Conservation (phyloP, 2,888 invertebrate genomes). For the Leptarthrus brevirostris region DNA sequence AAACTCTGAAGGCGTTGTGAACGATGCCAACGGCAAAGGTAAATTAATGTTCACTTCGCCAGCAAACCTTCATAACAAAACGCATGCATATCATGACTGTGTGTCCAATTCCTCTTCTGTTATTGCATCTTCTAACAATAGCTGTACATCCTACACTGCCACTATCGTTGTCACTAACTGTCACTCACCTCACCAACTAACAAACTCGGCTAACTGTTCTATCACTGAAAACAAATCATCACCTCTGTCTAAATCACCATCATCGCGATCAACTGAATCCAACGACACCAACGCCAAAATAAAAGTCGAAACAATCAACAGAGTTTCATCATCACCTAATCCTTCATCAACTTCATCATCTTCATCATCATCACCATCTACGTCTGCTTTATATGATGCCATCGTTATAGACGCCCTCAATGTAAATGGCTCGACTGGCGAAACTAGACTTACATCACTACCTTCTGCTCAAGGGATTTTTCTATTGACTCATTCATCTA, state of each 20-base stretch:
- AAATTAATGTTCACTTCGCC: constrained; percentile 28
- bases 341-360: constrained; percentile 41
- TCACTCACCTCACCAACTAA: constrained; percentile 48
- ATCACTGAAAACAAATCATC: constrained; percentile 56
- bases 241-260: constrained; percentile 52
- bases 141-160: constrained; percentile 51
- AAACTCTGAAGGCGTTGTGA: not conserved
- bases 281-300: not conserved
- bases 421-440: constrained; percentile 57
- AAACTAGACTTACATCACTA: constrained; percentile 17
- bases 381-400: constrained; percentile 61
- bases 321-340: constrained; percentile 10
- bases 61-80: constrained; percentile 14
- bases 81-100: constrained; percentile 37
- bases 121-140: constrained; percentile 45
- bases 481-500: constrained; percentile 55
- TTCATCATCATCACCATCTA: constrained; percentile 54
- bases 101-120: constrained; percentile 33
- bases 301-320: constrained; percentile 8
- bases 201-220: constrained; percentile 22
- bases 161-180: constrained; percentile 53
- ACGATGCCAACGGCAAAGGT: constrained; percentile 31
- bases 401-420: constrained; percentile 64
- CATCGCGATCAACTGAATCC: constrained; percentile 43
- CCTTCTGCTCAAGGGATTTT: constrained; percentile 50